phyloP scores from a whole-genome alignment of 2,113 vertebrate genomes.

The Antennarius striatus region DNA sequence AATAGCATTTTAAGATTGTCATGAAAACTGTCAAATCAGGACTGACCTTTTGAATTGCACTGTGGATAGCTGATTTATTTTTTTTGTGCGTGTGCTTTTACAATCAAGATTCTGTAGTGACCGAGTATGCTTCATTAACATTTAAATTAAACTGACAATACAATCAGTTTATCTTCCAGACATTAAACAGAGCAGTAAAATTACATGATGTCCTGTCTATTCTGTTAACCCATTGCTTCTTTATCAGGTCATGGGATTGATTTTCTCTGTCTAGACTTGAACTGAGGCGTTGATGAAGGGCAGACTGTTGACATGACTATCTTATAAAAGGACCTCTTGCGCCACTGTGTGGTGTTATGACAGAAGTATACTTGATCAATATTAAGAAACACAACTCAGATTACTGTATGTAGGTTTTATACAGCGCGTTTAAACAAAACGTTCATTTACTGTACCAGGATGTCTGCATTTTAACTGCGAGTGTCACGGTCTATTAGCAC shows the following conservation, averaged over 20 bases:
- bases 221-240: background rate
- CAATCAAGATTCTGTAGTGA: background rate
- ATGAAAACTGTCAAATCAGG: background rate
- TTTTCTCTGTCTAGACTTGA: slow-evolving; percentile 3
- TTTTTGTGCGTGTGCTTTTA: background rate
- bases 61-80: background rate
- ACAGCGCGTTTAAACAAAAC: no score
- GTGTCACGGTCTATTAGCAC: background rate
- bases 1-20: background rate
- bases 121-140: background rate
- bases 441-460: no score
- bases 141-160: background rate
- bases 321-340: slow-evolving; percentile 11
- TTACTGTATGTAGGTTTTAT: no score
- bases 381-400: background rate
- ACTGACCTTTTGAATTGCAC: background rate
- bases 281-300: background rate
- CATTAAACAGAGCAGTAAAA: no score
- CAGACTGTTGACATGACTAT: background rate
- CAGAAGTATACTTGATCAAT: background rate
- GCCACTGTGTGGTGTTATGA: slow-evolving; percentile 49
- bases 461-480: background rate
- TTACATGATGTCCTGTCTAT: no score
- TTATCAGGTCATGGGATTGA: background rate
- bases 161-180: no score